These are phyloP conservation scores for Ursus arctos DNA, from an alignment of 2,113 vertebrate species.

Conservation along the genomic window DNA sequence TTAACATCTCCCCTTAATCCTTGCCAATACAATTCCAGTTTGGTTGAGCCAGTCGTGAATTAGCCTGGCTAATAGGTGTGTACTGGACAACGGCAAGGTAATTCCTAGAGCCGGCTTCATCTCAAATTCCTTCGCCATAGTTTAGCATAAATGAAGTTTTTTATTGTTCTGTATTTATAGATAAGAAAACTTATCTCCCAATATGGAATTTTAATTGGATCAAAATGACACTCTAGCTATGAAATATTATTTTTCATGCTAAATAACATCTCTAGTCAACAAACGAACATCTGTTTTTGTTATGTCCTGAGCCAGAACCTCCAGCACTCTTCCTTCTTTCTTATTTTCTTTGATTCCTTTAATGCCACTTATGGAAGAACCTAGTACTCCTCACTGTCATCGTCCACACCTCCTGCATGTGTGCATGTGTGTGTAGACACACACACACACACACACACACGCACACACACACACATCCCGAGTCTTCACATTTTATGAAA, in stretches of 20 bases:
- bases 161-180: background rate
- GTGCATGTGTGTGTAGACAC: accelerated
- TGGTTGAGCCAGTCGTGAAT: background rate
- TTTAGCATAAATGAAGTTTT: conserved; percentile 25
- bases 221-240: background rate
- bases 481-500: background rate
- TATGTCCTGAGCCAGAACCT: conserved; percentile 28
- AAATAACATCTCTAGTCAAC: conserved; percentile 56
- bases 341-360: conserved; percentile 27
- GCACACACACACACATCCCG: background rate
- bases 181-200: conserved; percentile 40
- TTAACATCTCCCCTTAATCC: background rate
- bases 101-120: background rate
- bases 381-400: accelerated
- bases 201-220: conserved; percentile 24
- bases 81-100: background rate
- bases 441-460: accelerated
- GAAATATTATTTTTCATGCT: conserved; percentile 66
- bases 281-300: conserved; percentile 61
- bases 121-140: background rate
- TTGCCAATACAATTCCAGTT: background rate
- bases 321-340: background rate
- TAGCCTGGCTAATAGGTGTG: background rate
- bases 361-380: conserved; percentile 34
- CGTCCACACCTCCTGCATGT: background rate